Base-by-base conservation (phyloP, 2,797 vertebrate species). In the Chrysocyon brachyurus region DNA sequence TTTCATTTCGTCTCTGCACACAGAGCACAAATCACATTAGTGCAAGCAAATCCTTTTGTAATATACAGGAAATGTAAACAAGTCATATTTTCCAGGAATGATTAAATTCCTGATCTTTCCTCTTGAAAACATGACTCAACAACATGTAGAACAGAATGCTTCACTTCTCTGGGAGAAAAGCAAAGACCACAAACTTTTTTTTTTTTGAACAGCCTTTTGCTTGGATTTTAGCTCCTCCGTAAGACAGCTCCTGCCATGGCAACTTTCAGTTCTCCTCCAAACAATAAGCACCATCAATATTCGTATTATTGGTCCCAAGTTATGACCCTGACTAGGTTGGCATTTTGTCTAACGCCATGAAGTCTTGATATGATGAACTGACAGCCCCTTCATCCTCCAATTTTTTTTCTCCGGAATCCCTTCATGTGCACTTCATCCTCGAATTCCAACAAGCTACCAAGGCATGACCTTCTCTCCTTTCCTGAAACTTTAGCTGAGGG, bases 361-460 rank as follows among this genome's bases (percentile, higher is more conserved):
- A 86, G 40, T 87, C 75, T 77, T 54, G 9, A 33, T 68, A 66
- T 64, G 40, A 68, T 49, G 49, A 66, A 36, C 68, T 26, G 57
- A 59, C 46, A 91, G 26, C 10, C 21, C 36, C 68, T 79, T 68
- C 22, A 17, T 81, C 22, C 79, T 91, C 26, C 46, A 49, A 3
- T 61, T 57, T 96, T 91, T 46, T 96, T 82, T 83, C 61, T 89
- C 15, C 46, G 46, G 56, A 92, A 75, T 61, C 15, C 16, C 49
- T 86, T 81, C 40, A 1, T 26, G 36, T 59, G 36, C 0, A 16
- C 85, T 96, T 92, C 54, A 95, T 90, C 86, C 97, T 97, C 82
- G 96, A 86, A 82, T 98, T 87, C 79, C 87, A 97, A 15, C 6
- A 61, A 91, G 36, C 73, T 97, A 90, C 89, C 93, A 86, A 92